Evolutionary conservation across 2,888 invertebrate genomes (phyloP), one percentile per base, ranked within the genome.

Genomic region (Steinernema carpocapsae): DNA sequence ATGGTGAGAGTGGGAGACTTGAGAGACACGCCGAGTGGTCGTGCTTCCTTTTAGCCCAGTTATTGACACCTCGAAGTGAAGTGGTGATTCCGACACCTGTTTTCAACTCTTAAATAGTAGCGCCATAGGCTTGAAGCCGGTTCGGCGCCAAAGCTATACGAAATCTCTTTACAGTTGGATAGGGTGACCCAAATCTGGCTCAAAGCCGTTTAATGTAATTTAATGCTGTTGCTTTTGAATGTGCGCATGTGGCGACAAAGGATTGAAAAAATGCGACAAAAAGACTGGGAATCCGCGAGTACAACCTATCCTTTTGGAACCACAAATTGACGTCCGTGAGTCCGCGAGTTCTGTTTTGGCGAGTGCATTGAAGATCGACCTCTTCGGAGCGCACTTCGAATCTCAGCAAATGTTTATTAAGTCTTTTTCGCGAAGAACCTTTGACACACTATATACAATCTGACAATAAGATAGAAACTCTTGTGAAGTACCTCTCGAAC

Each of bases 171-270:
- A 64, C 64, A 64, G 64, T 64, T 64, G 64, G 64, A 64, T 64
- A 64, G 32, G 32, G 32, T 64, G 64, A 64, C 64, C 64, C 64
- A 64, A 64, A 64, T 64, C 64, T 64, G 64, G 64, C 64, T 64
- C 64, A 64, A 64, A 64, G 64, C 64, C 64, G 64, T 64, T 64
- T 64, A 64, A 64, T 64, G 64, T 64, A 64, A 64, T 64, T 64
- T 64, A 64, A 64, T 64, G 64, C 64, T 32, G 64, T 64, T 64
- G 64, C 64, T 64, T 64, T 64, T 64, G 64, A 29, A 26, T 64
- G 26, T 29, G 64, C 64, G 32, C 64, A 29, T 17, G 37, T 7
- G 19, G 29, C 7, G 32, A 64, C 64, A 64, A 64, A 64, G 64
- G 64, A 64, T 29, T 32, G 64, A 64, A 64, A 64, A 64, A 64